These are phyloP conservation scores for Lasioglossum marginatum DNA, from an alignment of 2,888 invertebrate genomes.

Conservation along the genomic window DNA sequence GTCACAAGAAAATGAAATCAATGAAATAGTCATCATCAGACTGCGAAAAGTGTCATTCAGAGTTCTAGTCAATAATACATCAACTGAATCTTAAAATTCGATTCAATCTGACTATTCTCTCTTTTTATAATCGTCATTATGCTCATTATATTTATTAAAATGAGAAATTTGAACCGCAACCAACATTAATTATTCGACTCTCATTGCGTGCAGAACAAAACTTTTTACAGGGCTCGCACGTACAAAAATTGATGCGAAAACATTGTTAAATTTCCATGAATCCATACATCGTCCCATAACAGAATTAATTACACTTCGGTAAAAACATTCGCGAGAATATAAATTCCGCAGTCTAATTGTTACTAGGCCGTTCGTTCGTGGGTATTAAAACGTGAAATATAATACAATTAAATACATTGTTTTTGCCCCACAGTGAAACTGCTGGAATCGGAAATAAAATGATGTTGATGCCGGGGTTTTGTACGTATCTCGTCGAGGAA, in stretches of 20 bases:
- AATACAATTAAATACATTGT: neutral
- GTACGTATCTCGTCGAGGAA: neutral
- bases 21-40: no score
- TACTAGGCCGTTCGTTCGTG: neutral
- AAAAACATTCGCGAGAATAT: neutral
- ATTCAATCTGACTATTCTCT: neutral
- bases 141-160: neutral
- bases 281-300: neutral
- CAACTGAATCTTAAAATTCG: neutral
- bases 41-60: neutral
- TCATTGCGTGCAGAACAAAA: neutral
- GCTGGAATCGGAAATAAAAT: neutral
- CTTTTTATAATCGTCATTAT: neutral
- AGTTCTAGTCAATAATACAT: neutral
- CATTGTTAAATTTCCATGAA: neutral
- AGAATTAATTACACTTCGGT: neutral
- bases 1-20: no score
- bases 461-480: neutral
- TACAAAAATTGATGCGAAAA: neutral
- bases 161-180: neutral
- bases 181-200: neutral
- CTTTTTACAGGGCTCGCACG: neutral
- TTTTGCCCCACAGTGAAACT: neutral
- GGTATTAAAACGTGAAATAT: neutral
- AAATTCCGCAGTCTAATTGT: neutral